A percentile compares a stretch with the other conserved stretches of the same genome.
phyloP scores from a whole-genome alignment of 2,888 invertebrate species.

The Hypomecis punctinalis region DNA sequence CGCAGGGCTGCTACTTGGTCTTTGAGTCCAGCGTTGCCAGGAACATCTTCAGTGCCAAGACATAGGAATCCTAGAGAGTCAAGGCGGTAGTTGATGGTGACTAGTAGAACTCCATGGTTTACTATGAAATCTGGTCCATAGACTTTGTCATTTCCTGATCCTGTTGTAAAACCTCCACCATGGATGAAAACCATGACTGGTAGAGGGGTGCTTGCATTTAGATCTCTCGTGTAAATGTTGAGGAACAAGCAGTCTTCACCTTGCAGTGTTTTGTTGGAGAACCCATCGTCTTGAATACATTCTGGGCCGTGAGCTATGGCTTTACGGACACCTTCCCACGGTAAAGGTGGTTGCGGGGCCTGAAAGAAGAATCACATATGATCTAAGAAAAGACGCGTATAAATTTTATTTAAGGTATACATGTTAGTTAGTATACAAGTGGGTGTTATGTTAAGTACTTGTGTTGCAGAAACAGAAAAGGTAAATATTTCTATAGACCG shows the following conservation, averaged over 20 bases:
- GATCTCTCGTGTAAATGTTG: slow-evolving; percentile 60
- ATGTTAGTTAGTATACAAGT: too few species aligned
- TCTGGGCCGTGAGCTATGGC: slow-evolving; percentile 59
- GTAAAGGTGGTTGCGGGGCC: slow-evolving; percentile 56
- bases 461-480: too few species aligned
- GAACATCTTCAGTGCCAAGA: slow-evolving; percentile 76
- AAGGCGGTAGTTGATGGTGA: slow-evolving; percentile 82
- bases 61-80: slow-evolving; percentile 83
- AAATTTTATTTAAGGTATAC: too few species aligned
- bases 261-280: slow-evolving; percentile 39
- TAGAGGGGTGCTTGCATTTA: slow-evolving; percentile 39
- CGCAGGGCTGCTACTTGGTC: slow-evolving; percentile 60
- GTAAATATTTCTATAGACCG: too few species aligned
- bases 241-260: slow-evolving; percentile 62
- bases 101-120: slow-evolving; percentile 77
- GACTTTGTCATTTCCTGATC: slow-evolving; percentile 65
- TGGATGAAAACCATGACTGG: slow-evolving; percentile 65
- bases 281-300: slow-evolving; percentile 54
- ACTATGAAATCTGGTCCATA: slow-evolving; percentile 84
- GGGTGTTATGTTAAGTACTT: too few species aligned
- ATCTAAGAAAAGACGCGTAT: background rate
- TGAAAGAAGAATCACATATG: slow-evolving; percentile 37
- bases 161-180: slow-evolving; percentile 41
- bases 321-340: slow-evolving; percentile 62
- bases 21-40: slow-evolving; percentile 86